These are phyloP conservation scores for Mizuhopecten yessoensis DNA, from an alignment of 1,140 invertebrate genomes.

Conservation along the genomic window DNA sequence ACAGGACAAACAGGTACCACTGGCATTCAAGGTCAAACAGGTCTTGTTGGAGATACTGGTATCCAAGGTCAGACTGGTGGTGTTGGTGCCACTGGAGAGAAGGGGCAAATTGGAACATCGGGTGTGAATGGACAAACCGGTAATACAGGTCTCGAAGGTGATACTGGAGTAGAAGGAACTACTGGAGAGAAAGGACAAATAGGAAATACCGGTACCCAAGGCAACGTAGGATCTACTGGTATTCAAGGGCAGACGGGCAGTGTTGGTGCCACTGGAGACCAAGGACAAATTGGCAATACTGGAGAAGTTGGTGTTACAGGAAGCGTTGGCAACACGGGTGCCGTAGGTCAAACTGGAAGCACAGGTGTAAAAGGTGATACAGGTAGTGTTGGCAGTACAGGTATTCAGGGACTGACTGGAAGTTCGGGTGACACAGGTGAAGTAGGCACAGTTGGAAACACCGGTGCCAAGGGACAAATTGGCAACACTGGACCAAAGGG, in stretches of 20 bases:
- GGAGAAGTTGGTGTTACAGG: constrained; percentile 42
- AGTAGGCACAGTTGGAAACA: background rate
- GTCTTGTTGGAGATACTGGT: constrained; percentile 21
- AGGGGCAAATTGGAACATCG: background rate
- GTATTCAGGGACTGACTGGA: background rate
- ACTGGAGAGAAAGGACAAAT: background rate
- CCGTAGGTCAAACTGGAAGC: constrained; percentile 13
- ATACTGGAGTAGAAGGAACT: background rate
- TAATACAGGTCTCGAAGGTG: background rate
- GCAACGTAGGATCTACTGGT: background rate
- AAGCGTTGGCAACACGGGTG: constrained; percentile 41
- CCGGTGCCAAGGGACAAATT: background rate
- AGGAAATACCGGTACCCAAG: background rate
- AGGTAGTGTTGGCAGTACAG: constrained; percentile 36
- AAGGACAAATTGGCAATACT: background rate
- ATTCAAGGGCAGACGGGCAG: background rate
- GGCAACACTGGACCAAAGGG: background rate
- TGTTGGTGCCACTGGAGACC: background rate
- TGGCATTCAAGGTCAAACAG: background rate
- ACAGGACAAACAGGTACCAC: background rate
- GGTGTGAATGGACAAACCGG: background rate
- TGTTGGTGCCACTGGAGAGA: constrained; percentile 36
- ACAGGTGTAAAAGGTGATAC: constrained; percentile 38
- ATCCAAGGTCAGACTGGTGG: background rate
- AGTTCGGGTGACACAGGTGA: background rate